Evolutionary conservation across 2,888 invertebrate species (phyloP), one percentile per base, ranked within the genome.

Genomic region (Sicus ferrugineus): DNA sequence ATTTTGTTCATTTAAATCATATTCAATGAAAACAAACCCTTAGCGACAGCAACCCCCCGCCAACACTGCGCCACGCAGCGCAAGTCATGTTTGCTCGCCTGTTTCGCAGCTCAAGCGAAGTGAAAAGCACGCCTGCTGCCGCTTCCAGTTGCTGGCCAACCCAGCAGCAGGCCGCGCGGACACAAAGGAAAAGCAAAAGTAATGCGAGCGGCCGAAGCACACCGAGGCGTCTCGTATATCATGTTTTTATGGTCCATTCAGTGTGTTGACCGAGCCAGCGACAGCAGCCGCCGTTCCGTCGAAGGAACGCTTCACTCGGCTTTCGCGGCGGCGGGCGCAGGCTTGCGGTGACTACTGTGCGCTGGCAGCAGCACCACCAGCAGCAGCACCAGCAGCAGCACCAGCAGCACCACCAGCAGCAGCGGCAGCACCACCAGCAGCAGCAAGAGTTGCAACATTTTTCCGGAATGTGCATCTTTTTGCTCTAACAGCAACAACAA

Each of bases 161-260:
- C n/a, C 21, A 11, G 26, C 26, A 19, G 21, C 52, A 52, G 21
- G 11, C 52, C 19, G 14, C 7, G 14, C 38, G 26, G 28, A 64
- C 16, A 50, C 19, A 63, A 26, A 7, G 26, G 11, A 31, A 52
- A 38, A 65, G 38, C 9, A 30, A 66, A 56, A 46, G 46, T 48
- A 67, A 67, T 59, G 59, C 67, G 48, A 67, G 67, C 59, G 58
- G 67, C 67, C 46, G 48, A 59, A 67, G 23, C 59, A 59, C 59
- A 42, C 66, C 58, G 46, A 59, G 21, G n/a, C 67, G 48, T 48
- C 67, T 67, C 58, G 59, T 67, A 67, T 67, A 59, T 67, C 67
- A 67, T 58, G 65, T 67, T 67, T 67, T 67, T 67, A 67, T 58
- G 58, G 59, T 46, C 67, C 48, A 67, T 59, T 67, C 48, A 67